Percentiles rank a stretch among this genome's conserved stretches.
phyloP scores from a whole-genome alignment of 2,888 invertebrate species.

The Clunio marinus region DNA sequence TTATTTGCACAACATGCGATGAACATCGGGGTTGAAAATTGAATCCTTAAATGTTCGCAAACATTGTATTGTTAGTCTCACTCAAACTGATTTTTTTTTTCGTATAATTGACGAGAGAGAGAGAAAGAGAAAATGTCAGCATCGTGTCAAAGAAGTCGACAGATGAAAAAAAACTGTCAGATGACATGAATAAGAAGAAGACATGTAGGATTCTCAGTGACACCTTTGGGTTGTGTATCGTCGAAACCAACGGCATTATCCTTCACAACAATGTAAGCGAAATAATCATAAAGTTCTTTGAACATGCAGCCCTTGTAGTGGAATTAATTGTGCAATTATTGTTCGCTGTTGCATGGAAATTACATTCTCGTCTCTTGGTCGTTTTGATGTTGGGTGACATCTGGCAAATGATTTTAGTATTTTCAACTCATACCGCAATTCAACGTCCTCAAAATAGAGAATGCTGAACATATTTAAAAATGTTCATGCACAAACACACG shows the following conservation, averaged over 20 bases:
- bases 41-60: not conserved
- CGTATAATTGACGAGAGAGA: too few species aligned
- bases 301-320: not conserved
- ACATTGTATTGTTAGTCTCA: too few species aligned
- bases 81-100: too few species aligned
- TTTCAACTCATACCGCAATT: not conserved
- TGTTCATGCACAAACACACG: not conserved
- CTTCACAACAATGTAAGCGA: not conserved
- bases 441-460: not conserved
- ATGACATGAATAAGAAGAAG: not conserved
- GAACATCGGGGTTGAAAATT: not conserved
- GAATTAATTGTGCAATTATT: constrained; percentile 22
- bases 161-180: not conserved
- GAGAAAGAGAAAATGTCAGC: not conserved
- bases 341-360: constrained; percentile 9
- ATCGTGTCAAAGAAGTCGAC: not conserved
- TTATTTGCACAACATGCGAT: too few species aligned
- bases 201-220: not conserved
- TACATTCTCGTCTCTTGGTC: not conserved
- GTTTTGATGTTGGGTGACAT: too few species aligned
- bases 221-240: too few species aligned
- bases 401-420: constrained; percentile 22
- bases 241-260: not conserved
- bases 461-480: not conserved
- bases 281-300: not conserved